Evolutionary conservation across 2,113 vertebrate genomes (phyloP), one percentile per base, ranked within the genome.

Genomic region (Pelecanus crispus): DNA sequence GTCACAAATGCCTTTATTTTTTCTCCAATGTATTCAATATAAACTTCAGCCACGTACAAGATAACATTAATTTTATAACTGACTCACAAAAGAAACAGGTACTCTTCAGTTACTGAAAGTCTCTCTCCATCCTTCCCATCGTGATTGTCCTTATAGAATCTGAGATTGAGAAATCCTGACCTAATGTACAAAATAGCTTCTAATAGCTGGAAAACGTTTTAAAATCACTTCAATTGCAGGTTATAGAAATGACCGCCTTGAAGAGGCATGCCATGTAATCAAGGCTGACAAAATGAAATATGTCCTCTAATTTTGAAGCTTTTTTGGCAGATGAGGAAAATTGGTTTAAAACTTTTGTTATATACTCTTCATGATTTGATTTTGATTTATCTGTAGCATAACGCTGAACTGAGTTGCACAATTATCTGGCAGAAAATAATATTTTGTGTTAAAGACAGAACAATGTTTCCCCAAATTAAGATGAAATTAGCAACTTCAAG

Each of bases 151-250:
- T 53, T 55, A 45, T 0, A 47, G 83, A 91, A 66, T 78, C 38
- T 40, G 52, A 95, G 88, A 73, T 9, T 42, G 79, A 86, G 36
- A 67, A 94, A 91, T 84, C 59, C 55, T 86, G 72, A 86, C 68
- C 68, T 88, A 92, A 94, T 55, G 80, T 42, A 86, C 28, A 78
- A 94, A 95, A 78, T 81, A 77, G 62, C 86, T 79, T 86, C 42
- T 74, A 79, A 87, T 47, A 93, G 82, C 44, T 71, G 83, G 45
- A 71, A 95, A 92, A 45, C 3, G 1, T 91, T 95, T 92, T 90
- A 42, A 95, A 92, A 94, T 94, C 91, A 71, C 73, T 92, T 84
- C 80, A 92, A 11, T 42, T 86, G 77, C 55, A 74, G 59, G 75
- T 88, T 77, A 24, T 29, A 74, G 68, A 58, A 86, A 84, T 96